phyloP scores from a whole-genome alignment of 2,888 invertebrate species.

The Phaedon cochleariae region DNA sequence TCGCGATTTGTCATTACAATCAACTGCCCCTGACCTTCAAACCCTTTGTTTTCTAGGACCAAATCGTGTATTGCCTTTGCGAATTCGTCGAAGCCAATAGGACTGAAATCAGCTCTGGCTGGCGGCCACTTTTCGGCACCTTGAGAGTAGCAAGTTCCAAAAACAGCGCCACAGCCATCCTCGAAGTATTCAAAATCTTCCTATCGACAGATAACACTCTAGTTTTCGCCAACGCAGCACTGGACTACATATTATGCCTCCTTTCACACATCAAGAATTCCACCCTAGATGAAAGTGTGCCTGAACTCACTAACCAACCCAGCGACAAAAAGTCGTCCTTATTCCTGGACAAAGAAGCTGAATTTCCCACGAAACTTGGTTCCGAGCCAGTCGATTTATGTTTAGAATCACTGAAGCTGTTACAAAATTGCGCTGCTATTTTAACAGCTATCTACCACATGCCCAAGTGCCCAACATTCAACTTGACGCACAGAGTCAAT shows the following conservation, averaged over 20 bases:
- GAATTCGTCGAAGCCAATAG: conserved; percentile 95
- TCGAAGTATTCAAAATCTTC: conserved; percentile 94
- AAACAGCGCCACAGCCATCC: conserved; percentile 74
- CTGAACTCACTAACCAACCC: conserved; percentile 47
- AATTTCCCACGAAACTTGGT: conserved; percentile 49
- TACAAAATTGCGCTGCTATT: conserved; percentile 87
- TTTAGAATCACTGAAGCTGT: conserved; percentile 82
- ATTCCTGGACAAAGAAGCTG: conserved; percentile 53
- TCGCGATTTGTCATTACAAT: no score
- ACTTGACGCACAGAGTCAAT: conserved; percentile 85
- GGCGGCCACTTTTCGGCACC: conserved; percentile 95
- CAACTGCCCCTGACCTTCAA: background rate
- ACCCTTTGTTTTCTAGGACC: conserved; percentile 68
- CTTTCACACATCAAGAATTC: conserved; percentile 79
- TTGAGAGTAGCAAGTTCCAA: conserved; percentile 82
- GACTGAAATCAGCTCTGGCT: conserved; percentile 93
- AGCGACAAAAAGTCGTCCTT: conserved; percentile 43
- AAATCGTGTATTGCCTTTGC: conserved; percentile 93
- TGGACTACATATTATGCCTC: conserved; percentile 92
- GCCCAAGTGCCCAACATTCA: conserved; percentile 94
- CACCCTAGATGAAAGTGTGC: conserved; percentile 60
- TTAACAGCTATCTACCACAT: conserved; percentile 92
- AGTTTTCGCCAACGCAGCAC: conserved; percentile 92
- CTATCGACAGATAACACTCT: conserved; percentile 91
- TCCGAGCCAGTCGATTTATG: conserved; percentile 67